Percentiles rank a stretch among this genome's conserved stretches.
These are phyloP conservation scores for Drepana arcuata DNA, from an alignment of 1,140 invertebrate species.

Conservation along the genomic window DNA sequence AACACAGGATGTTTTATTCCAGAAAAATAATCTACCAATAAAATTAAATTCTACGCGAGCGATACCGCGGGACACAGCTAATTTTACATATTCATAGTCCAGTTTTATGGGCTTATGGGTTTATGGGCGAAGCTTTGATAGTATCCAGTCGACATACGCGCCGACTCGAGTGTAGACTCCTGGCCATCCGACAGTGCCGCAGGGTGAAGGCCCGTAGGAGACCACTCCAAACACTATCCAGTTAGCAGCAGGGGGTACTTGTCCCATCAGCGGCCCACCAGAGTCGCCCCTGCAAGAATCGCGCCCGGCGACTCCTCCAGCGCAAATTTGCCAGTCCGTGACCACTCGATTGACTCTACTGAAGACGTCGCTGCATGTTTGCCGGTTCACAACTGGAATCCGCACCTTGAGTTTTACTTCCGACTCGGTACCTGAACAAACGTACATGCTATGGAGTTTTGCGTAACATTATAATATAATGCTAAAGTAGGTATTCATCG, in stretches of 20 bases:
- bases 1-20: too few relatives aligned
- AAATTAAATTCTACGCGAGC: too few relatives aligned
- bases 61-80: too few relatives aligned
- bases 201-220: slow-evolving; percentile 82
- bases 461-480: too few relatives aligned
- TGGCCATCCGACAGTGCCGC: slow-evolving; percentile 79
- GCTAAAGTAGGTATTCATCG: too few relatives aligned
- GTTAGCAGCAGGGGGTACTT: slow-evolving; percentile 24
- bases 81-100: too few relatives aligned
- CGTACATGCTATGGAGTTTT: too few relatives aligned
- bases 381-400: slow-evolving; percentile 58
- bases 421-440: slow-evolving; percentile 49
- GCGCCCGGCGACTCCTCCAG: slow-evolving; percentile 74
- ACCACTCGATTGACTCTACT: slow-evolving; percentile 38
- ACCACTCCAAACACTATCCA: slow-evolving; percentile 77
- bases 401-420: slow-evolving; percentile 71
- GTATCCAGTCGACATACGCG: slow-evolving; percentile 81
- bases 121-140: slow-evolving; percentile 22
- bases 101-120: too few relatives aligned
- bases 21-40: too few relatives aligned
- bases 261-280: slow-evolving; percentile 78
- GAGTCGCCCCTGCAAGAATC: slow-evolving; percentile 78
- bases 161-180: slow-evolving; percentile 83
- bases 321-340: slow-evolving; percentile 72
- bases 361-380: slow-evolving; percentile 63